Evolutionary conservation across 1,140 invertebrate genomes (phyloP).

Genomic region (Pteromalus puparum): DNA sequence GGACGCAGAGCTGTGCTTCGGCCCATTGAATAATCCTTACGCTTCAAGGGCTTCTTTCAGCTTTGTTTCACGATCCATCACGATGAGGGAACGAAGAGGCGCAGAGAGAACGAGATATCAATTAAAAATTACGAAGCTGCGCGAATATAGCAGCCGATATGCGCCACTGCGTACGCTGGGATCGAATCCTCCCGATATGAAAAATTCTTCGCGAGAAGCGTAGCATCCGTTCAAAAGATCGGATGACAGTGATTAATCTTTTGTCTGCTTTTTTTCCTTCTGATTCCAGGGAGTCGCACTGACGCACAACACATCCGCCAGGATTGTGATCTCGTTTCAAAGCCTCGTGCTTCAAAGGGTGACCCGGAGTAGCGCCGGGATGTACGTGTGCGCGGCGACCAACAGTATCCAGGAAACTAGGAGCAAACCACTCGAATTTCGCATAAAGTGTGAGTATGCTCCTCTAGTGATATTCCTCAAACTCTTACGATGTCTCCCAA

Average conservation of each 20-base stretch:
- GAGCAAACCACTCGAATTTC: conserved; percentile 77
- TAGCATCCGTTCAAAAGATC: no score
- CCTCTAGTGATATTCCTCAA: no score
- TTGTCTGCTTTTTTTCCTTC: conserved; percentile 45
- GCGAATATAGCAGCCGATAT: neutral
- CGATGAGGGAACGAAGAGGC: neutral
- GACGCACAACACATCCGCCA: conserved; percentile 79
- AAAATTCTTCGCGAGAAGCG: no score
- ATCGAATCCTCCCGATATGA: neutral
- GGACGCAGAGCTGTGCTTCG: neutral
- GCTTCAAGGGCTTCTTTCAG: neutral
- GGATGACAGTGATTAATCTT: no score
- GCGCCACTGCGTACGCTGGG: neutral
- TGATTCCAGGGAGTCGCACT: conserved; percentile 76
- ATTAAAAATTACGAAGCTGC: conserved; percentile 29
- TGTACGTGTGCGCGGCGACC: conserved; percentile 78
- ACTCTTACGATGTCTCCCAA: no score
- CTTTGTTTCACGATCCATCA: neutral
- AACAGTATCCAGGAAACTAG: conserved; percentile 78
- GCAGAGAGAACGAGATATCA: neutral
- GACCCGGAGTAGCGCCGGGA: conserved; percentile 77
- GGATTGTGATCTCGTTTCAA: conserved; percentile 81
- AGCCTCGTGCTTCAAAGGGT: conserved; percentile 81
- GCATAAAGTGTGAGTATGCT: conserved; percentile 80
- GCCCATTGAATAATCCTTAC: conserved; percentile 17